These are phyloP conservation scores for Gymnocypris eckloni DNA, from an alignment of 2,797 vertebrate genomes.

Conservation along the genomic window DNA sequence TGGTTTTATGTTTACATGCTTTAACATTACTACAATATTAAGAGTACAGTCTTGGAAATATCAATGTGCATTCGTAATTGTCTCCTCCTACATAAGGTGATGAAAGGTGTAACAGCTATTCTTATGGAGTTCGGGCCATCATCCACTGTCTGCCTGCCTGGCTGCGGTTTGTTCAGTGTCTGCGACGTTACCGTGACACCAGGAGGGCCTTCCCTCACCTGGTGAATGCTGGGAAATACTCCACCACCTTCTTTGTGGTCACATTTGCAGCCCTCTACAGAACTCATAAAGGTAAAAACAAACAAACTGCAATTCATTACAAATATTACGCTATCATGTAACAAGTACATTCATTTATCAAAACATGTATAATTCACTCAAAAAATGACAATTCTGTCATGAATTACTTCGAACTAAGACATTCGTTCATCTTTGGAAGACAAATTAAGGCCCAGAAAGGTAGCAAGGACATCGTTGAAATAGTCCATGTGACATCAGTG, in stretches of 20 bases:
- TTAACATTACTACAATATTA: neutral
- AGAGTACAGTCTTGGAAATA: neutral
- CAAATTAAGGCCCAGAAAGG: too few relatives aligned
- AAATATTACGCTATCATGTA: neutral
- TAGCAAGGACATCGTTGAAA: too few relatives aligned
- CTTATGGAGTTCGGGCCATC: conserved; percentile 93
- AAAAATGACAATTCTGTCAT: neutral
- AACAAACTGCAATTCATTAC: neutral
- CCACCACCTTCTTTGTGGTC: conserved; percentile 97
- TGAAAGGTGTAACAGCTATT: conserved; percentile 88
- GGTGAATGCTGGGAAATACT: conserved; percentile 98
- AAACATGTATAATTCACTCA: neutral
- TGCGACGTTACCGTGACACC: conserved; percentile 95
- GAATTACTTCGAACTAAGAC: too few relatives aligned
- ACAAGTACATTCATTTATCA: neutral
- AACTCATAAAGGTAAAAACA: conserved; percentile 89
- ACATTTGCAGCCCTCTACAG: conserved; percentile 94
- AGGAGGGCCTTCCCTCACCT: conserved; percentile 96
- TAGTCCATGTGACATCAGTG: too few relatives aligned
- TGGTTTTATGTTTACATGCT: neutral
- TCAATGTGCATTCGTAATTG: neutral
- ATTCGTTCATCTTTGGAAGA: too few relatives aligned
- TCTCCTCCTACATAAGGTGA: conserved; percentile 69
- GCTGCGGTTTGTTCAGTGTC: conserved; percentile 98
- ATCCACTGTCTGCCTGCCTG: conserved; percentile 98